Evolutionary conservation across 2,113 vertebrate genomes (phyloP), one percentile per base, ranked within the genome.

Genomic region (Rhombomys opimus): DNA sequence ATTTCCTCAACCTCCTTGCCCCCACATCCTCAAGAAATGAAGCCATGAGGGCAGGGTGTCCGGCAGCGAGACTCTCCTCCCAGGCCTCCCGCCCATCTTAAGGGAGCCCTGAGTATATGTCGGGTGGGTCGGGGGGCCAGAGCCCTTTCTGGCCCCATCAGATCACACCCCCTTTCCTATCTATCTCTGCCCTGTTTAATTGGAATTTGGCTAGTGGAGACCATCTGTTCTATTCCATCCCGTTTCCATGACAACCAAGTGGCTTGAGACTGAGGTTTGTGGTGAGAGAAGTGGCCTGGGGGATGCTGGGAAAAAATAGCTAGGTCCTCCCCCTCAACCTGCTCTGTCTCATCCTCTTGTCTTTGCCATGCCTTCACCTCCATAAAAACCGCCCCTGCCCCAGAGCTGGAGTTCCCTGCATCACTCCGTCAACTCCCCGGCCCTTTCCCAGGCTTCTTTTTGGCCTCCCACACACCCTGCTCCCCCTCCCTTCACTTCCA

Each of bases 191-290:
- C 81, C 95, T 97, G 96, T 98, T 41, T 6, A 94, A 70, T 90
- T 95, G 98, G 98, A 98, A 98, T 98, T 98, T 98, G 97, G 96
- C 97, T 97, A 80, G 76, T 97, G 97, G 73, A 98, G 97, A 96
- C 98, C 98, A 98, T 99, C 98, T 99, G 98, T 98, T 98, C 98
- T 97, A 90, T 97, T 67, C 96, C 61, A 46, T 96, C 98, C 98
- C 54, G 96, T 98, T 97, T 98, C 98, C 98, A 97, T 98, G 98
- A 97, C 0, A n/a, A 98, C 38, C 4, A 98, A 98, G 97, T 97
- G 98, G 98, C 98, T 98, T 98, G 96, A 98, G 98, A 98, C 93
- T 98, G 98, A 97, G 98, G 97, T 97, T 98, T 96, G 91, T 94
- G 93, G 96, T 97, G 97, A 95, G 94, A 92, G 93, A 96, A 13